Percentiles rank a stretch among this genome's conserved stretches.
These are phyloP conservation scores for Hippoglossus stenolepis DNA, from an alignment of 2,113 vertebrate species.

Conservation along the genomic window DNA sequence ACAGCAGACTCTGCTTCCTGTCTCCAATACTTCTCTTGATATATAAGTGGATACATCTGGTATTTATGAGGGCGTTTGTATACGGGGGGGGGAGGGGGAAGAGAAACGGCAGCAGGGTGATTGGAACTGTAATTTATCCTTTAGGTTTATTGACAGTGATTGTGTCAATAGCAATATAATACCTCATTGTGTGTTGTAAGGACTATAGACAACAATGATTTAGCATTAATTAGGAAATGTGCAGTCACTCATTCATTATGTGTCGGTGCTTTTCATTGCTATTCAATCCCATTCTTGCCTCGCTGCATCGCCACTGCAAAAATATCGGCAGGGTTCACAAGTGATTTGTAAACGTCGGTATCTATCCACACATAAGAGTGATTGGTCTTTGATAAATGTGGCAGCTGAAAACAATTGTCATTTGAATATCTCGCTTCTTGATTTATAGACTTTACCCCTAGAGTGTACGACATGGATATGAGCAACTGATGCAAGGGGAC, in stretches of 20 bases:
- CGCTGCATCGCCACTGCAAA: neutral
- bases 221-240: constrained; percentile 8
- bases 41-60: constrained; percentile 61
- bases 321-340: neutral
- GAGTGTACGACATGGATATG: too few relatives aligned
- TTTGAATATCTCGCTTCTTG: too few relatives aligned
- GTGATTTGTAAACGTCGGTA: neutral
- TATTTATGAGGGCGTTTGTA: constrained; percentile 50
- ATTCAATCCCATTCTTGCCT: neutral
- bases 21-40: constrained; percentile 63
- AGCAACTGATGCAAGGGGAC: too few relatives aligned
- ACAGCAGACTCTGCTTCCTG: constrained; percentile 56
- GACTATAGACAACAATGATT: neutral
- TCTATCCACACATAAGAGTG: neutral
- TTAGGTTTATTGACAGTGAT: constrained; percentile 9
- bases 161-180: constrained; percentile 23
- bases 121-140: neutral
- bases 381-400: neutral
- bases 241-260: constrained; percentile 13
- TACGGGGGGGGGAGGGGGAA: neutral
- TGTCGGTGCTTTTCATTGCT: neutral
- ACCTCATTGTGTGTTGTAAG: neutral
- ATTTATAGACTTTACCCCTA: too few relatives aligned
- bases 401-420: neutral
- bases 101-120: constrained; percentile 13